Base-by-base conservation (phyloP, 2,888 invertebrate genomes). In the Rotaria magnacalcarata region DNA sequence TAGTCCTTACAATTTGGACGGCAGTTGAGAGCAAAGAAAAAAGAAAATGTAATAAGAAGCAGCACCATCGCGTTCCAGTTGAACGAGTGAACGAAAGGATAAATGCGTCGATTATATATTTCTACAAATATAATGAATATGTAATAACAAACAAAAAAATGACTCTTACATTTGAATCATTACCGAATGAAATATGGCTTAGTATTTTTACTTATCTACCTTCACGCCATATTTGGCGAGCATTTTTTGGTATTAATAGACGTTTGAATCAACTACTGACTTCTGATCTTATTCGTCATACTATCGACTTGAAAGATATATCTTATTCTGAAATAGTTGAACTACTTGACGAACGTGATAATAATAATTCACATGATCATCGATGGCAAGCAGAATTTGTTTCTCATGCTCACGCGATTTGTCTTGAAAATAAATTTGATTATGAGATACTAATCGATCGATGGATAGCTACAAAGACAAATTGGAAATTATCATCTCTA, bases 311-410 rank as follows among this genome's bases (percentile, higher is more conserved):
- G 27, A 60, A 60, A 60, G 11, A 14, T 27, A 60, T 60, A n/a
- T 60, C 58, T 27, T 60, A 60, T 60, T 60, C 58, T 60, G 58
- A 60, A 60, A 60, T 60, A 60, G 27, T 60, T 60, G n/a, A 60
- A 24, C 58, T 60, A 60, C 27, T 60, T 60, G 58, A 60, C 19
- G n/a, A 27, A 11, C 58, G n/a, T 60, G 58, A 60, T 27, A 27
- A n/a, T 27, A 27, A n/a, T n/a, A 60, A 60, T 11, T 11, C 58
- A n/a, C 11, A 27, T 60, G 58, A 27, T 60, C 5, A 14, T 14
- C 58, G n/a, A 60, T 60, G 58, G 58, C 58, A 60, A 27, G n/a
- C 27, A n/a, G 58, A n/a, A 60, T 60, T 60, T 60, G 24, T 60
- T 60, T 60, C n/a, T n/a, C 58, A 60, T 60, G 58, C 58, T 10